A percentile compares a stretch with the other conserved stretches of the same genome.
phyloP scores from a whole-genome alignment of 2,113 vertebrate species.

The Boleophthalmus pectinirostris region DNA sequence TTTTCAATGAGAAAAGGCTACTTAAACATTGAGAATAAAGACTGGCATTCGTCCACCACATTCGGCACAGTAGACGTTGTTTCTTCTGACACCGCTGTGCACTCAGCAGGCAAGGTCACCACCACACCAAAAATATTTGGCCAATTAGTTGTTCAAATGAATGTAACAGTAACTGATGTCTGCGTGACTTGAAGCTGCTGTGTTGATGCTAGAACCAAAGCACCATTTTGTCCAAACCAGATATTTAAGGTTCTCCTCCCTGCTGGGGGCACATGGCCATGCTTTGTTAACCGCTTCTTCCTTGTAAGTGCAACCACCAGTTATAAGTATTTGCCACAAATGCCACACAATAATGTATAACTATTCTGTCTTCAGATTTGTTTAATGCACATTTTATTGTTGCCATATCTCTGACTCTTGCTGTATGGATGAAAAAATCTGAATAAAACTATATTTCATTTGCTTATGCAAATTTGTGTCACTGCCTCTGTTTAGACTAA shows the following conservation, averaged over 20 bases:
- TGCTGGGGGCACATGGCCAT: slow-evolving; percentile 70
- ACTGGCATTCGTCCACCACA: slow-evolving; percentile 65
- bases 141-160: slow-evolving; percentile 67
- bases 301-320: slow-evolving; percentile 84
- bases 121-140: slow-evolving; percentile 67
- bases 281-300: slow-evolving; percentile 73
- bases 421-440: slow-evolving; percentile 84
- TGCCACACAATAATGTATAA: slow-evolving; percentile 89
- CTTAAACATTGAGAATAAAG: slow-evolving; percentile 48
- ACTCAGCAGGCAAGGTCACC: slow-evolving; percentile 89
- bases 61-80: slow-evolving; percentile 69
- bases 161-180: slow-evolving; percentile 70
- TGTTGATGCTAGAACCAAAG: slow-evolving; percentile 80
- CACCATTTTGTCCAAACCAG: slow-evolving; percentile 64
- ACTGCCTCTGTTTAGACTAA: slow-evolving; percentile 10
- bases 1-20: slow-evolving; percentile 52
- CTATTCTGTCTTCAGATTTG: slow-evolving; percentile 94
- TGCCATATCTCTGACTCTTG: slow-evolving; percentile 99
- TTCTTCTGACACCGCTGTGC: slow-evolving; percentile 84
- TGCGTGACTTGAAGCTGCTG: slow-evolving; percentile 64
- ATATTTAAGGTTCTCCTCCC: slow-evolving; percentile 68
- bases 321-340: slow-evolving; percentile 90
- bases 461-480: slow-evolving; percentile 81
- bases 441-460: slow-evolving; percentile 95
- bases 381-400: slow-evolving; percentile 98